phyloP scores from a whole-genome alignment of 2,888 invertebrate genomes.

The Venusia cambrica region DNA sequence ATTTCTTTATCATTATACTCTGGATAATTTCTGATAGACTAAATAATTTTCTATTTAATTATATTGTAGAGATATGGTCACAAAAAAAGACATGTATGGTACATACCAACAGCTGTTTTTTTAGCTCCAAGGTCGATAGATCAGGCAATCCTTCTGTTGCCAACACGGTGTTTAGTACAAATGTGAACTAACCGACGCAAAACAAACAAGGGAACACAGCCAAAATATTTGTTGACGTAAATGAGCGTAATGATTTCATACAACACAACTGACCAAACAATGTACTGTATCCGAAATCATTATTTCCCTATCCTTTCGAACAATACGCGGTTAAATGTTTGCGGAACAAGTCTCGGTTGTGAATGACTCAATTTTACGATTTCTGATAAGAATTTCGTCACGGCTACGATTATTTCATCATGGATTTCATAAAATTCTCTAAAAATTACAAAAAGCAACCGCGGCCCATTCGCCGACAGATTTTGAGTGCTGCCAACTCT shows the following conservation, averaged over 20 bases:
- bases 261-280: constrained; percentile 61
- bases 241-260: constrained; percentile 50
- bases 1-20: no score
- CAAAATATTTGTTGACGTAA: constrained; percentile 74
- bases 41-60: neutral
- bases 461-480: no score
- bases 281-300: constrained; percentile 16
- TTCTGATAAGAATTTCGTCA: constrained; percentile 44
- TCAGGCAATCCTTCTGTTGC: constrained; percentile 45
- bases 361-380: constrained; percentile 27
- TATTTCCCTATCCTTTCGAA: constrained; percentile 2
- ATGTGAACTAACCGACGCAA: constrained; percentile 61
- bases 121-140: constrained; percentile 58
- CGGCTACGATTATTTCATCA: constrained; percentile 43
- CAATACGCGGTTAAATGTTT: constrained; percentile 17
- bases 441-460: no score
- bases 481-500: no score
- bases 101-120: constrained; percentile 68
- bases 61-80: constrained; percentile 8
- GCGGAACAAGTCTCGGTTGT: constrained; percentile 10
- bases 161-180: constrained; percentile 45
- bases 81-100: no score
- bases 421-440: no score
- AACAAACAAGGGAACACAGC: constrained; percentile 59
- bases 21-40: constrained; percentile 4